Evolutionary conservation across 2,113 vertebrate genomes (phyloP), one percentile per base, ranked within the genome.

Genomic region (Benitochromis conjunctus): DNA sequence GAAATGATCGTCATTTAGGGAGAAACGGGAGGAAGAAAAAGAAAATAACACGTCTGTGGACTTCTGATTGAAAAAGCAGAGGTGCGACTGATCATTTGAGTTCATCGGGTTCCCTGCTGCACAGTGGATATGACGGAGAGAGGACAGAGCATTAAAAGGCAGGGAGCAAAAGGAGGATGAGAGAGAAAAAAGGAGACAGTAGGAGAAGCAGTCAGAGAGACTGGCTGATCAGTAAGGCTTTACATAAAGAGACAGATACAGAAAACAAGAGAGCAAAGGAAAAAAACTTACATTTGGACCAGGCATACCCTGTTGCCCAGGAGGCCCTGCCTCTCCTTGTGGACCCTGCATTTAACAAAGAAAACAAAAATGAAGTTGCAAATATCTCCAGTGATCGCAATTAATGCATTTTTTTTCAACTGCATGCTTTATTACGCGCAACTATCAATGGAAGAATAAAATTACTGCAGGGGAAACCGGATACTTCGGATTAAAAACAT

Each of bases 321-420:
- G 96, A 86, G 98, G 97, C 58, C 98, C 98, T 66, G 96, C 94
- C 88, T 99, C 98, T 92, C 98, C 98, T 97, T 98, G 97, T 86
- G 97, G 97, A 92, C 98, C 98, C 98, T 99, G 89, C 46, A 46
- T 19, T 13, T 9, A 43, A 90, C 79, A 84, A 90, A 79, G 6
- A 76, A 57, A 81, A 91, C 19, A 48, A 18, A 57, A 13, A 36
- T 6, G 26, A 51, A 31, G 2, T 24, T 46, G 24, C 4, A 34
- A 41, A 81, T 62, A 69, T 79, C 60, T 76, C 43, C 18, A 57
- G 21, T 29, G 4, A 9, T 11, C 6, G 4, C 4, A 69, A 21
- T 26, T 38, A 16, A 62, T 21, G 62, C 26, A 1, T 19, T 3
- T 57, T 76, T 13, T 0, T 2, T 58, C 2, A 16, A 2, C 3